phyloP scores from a whole-genome alignment of 2,797 vertebrate species.

The Channa striata region DNA sequence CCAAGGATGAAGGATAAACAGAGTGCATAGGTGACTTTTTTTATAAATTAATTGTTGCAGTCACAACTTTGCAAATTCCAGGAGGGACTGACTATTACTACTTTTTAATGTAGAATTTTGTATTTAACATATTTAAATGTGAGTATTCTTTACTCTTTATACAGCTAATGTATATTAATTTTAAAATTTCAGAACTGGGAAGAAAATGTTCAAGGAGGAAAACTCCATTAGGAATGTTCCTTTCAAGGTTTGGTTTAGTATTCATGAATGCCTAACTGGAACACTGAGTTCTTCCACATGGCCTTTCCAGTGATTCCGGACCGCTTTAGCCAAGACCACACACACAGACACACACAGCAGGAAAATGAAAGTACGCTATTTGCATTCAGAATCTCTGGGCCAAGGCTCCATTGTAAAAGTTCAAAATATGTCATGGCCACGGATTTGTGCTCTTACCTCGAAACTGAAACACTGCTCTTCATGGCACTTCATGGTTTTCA shows the following conservation, averaged over 20 bases:
- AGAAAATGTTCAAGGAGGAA: constrained; percentile 13
- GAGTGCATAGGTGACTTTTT: too few species aligned
- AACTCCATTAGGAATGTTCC: constrained; percentile 40
- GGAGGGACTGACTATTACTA: too few species aligned
- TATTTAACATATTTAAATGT: not conserved
- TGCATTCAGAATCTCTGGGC: constrained; percentile 55
- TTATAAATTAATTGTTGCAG: too few species aligned
- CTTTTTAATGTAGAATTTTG: too few species aligned
- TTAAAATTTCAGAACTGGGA: constrained; percentile 15
- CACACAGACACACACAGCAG: constrained; percentile 51
- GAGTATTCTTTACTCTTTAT: not conserved
- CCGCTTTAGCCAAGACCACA: constrained; percentile 37
- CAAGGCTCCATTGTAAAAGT: constrained; percentile 33
- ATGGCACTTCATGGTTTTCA: too few species aligned
- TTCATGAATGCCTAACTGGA: constrained; percentile 63
- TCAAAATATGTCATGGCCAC: constrained; percentile 1
- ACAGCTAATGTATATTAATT: constrained; percentile 1
- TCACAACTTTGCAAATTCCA: too few species aligned
- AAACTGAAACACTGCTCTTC: not conserved
- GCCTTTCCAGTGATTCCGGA: constrained; percentile 58
- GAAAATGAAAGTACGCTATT: constrained; percentile 58
- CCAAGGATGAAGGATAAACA: too few species aligned
- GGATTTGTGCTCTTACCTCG: constrained; percentile 1
- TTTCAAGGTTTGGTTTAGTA: constrained; percentile 66
- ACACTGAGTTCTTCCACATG: constrained; percentile 62